These are phyloP conservation scores for Mormyrus iriodes DNA, from an alignment of 2,113 vertebrate genomes.

Conservation along the genomic window DNA sequence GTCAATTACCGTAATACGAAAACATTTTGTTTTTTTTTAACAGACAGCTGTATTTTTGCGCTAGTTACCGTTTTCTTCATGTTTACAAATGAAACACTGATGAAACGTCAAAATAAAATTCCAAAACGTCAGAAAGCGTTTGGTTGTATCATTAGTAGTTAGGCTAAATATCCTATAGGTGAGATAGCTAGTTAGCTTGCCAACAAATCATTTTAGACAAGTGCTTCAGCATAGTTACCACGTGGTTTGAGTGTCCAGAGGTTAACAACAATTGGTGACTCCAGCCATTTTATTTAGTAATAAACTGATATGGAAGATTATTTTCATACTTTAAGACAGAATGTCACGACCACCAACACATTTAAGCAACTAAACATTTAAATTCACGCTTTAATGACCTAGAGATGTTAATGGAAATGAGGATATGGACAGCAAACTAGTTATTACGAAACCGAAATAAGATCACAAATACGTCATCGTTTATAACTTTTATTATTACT, in stretches of 20 bases:
- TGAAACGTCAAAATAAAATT: not conserved
- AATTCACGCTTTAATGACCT: not conserved
- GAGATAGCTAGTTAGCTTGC: not conserved
- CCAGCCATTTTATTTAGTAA: not conserved
- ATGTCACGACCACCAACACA: not conserved
- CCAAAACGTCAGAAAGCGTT: not conserved
- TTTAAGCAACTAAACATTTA: not conserved
- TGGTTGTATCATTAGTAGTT: not conserved
- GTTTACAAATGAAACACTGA: not conserved
- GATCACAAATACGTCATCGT: not conserved
- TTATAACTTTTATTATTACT: not conserved
- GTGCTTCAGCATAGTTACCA: not conserved
- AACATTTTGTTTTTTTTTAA: not conserved
- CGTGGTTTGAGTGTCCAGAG: not conserved
- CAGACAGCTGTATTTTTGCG: not conserved
- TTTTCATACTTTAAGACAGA: not conserved
- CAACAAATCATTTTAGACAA: not conserved
- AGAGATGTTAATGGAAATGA: not conserved
- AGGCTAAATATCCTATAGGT: not conserved
- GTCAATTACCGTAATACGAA: conserved; percentile 53
- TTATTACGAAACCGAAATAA: not conserved
- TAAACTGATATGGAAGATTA: not conserved
- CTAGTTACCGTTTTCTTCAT: not conserved
- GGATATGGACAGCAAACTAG: not conserved
- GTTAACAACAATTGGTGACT: not conserved